Evolutionary conservation across 2,888 invertebrate species (phyloP).

Genomic region (Polydrusus tereticollis): DNA sequence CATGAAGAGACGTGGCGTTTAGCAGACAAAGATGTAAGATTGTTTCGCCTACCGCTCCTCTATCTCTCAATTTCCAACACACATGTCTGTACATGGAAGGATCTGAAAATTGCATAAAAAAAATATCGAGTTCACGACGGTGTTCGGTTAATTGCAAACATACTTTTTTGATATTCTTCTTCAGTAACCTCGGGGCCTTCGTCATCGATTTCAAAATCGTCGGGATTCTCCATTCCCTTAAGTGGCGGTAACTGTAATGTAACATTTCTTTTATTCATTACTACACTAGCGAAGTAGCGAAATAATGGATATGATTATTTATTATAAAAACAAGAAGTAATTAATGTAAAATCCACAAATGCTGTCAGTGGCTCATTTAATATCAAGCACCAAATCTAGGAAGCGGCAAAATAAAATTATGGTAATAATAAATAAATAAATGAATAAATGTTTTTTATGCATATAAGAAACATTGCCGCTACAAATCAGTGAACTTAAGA

Average conservation of each 20-base stretch:
- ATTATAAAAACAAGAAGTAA: too few relatives aligned
- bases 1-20: constrained; percentile 91
- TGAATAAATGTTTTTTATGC: too few relatives aligned
- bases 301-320: too few relatives aligned
- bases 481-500: too few relatives aligned
- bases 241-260: constrained; percentile 77
- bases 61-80: constrained; percentile 92
- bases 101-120: constrained; percentile 63
- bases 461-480: too few relatives aligned
- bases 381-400: too few relatives aligned
- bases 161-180: constrained; percentile 68
- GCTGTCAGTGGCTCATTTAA: too few relatives aligned
- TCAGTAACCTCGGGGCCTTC: constrained; percentile 76
- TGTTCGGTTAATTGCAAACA: not conserved
- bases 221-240: constrained; percentile 85
- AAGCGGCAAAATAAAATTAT: too few relatives aligned
- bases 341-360: too few relatives aligned
- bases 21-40: constrained; percentile 93
- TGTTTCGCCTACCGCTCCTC: constrained; percentile 97
- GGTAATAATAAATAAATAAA: too few relatives aligned
- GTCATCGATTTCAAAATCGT: constrained; percentile 86
- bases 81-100: constrained; percentile 84
- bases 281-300: too few relatives aligned
- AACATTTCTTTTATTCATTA: not conserved
- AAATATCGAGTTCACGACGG: not conserved